Conservation (phyloP, 2,888 invertebrate species). For the Andrena praecox region DNA sequence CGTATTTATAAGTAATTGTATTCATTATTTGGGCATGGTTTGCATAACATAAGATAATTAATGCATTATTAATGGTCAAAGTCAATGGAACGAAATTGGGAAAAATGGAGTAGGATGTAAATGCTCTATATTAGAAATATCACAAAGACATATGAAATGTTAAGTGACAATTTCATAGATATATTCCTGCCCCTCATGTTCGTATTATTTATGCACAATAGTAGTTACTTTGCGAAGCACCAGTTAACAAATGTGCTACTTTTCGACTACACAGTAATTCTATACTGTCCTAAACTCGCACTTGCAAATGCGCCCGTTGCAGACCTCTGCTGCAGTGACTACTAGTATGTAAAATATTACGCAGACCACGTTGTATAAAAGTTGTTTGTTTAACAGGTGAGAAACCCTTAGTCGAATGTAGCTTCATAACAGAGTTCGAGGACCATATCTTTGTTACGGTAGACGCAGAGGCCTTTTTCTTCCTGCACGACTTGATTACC, state of each 20-base stretch:
- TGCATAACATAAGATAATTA: constrained; percentile 16
- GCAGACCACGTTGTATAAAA: neutral
- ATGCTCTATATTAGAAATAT: neutral
- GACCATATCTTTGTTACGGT: constrained; percentile 99
- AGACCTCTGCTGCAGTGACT: neutral
- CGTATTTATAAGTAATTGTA: constrained; percentile 3
- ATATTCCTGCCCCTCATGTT: too few species aligned
- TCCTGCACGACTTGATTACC: constrained; percentile 97
- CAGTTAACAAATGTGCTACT: too few species aligned
- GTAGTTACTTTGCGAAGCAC: too few species aligned
- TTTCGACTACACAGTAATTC: neutral
- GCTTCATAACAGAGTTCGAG: constrained; percentile 99
- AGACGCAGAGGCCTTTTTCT: constrained; percentile 99
- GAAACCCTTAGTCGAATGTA: constrained; percentile 96
- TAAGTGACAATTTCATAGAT: too few species aligned
- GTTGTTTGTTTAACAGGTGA: constrained; percentile 86
- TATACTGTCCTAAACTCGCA: neutral
- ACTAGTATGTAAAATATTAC: neutral
- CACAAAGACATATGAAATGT: neutral
- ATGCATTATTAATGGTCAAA: constrained; percentile 3
- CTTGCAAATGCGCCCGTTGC: neutral
- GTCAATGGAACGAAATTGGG: neutral
- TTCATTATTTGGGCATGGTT: constrained; percentile 27
- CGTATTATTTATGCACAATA: too few species aligned
- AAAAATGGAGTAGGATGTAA: neutral